Conservation (phyloP, 2,797 vertebrate genomes). For the Gymnodraco acuticeps region DNA sequence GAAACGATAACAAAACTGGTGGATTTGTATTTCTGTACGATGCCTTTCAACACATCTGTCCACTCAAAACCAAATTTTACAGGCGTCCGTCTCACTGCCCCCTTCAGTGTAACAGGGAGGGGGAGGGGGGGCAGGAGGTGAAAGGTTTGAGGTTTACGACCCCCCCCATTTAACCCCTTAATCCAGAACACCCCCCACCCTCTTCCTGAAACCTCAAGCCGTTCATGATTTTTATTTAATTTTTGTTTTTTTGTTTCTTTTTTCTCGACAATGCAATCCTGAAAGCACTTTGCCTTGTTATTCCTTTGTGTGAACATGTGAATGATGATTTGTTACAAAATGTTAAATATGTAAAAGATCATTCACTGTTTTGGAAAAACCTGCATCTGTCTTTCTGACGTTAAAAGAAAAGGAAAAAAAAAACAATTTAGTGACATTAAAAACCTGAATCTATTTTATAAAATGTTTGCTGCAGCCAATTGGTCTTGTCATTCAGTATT, state of each 20-base stretch:
- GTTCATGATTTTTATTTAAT: constrained; percentile 73
- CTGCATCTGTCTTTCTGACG: constrained; percentile 88
- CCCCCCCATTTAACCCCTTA: constrained; percentile 43
- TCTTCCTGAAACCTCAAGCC: constrained; percentile 83
- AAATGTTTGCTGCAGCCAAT: constrained; percentile 86
- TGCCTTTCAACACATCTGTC: constrained; percentile 77
- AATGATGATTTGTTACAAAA: constrained; percentile 86
- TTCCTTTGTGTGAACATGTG: constrained; percentile 85
- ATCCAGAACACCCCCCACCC: constrained; percentile 68
- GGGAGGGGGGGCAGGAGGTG: constrained; percentile 72
- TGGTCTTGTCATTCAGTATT: constrained; percentile 90
- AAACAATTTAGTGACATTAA: constrained; percentile 85
- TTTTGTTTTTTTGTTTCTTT: constrained; percentile 68
- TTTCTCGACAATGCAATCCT: constrained; percentile 88
- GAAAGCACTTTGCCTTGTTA: constrained; percentile 89
- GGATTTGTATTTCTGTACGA: constrained; percentile 72
- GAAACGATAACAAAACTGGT: constrained; percentile 21
- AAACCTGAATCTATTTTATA: constrained; percentile 91
- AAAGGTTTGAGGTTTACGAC: constrained; percentile 82
- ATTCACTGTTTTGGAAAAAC: constrained; percentile 88
- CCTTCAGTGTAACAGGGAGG: constrained; percentile 38
- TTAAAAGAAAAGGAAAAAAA: constrained; percentile 80
- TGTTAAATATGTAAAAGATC: constrained; percentile 89
- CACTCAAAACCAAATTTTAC: constrained; percentile 75
- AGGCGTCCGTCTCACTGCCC: constrained; percentile 68